Evolutionary conservation across 2,113 vertebrate species (phyloP).

Genomic region (Corapipo altera): DNA sequence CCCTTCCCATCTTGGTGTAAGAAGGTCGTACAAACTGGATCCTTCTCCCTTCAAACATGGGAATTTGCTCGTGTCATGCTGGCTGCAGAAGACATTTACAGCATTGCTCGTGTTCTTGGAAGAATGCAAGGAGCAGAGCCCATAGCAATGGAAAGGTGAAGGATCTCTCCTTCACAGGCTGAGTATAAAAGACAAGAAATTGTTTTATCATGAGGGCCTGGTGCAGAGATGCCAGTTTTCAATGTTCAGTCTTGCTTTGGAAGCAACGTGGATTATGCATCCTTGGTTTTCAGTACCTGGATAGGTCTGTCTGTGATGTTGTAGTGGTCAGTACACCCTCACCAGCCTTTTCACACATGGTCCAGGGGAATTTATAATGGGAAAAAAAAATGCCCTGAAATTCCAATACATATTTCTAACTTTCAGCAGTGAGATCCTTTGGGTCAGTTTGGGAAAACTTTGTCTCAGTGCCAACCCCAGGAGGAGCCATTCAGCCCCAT

Average conservation of each 20-base stretch:
- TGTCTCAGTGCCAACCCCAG: not conserved
- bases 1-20: not conserved
- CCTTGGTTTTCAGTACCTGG: not conserved
- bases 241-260: not conserved
- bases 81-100: not conserved
- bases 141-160: not conserved
- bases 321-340: not conserved
- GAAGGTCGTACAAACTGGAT: rapidly evolving
- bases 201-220: rapidly evolving
- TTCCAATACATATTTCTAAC: not conserved
- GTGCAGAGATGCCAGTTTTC: not conserved
- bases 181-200: not conserved
- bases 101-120: not conserved
- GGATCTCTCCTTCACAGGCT: not conserved
- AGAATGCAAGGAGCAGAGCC: not conserved
- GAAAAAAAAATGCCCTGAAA: not conserved
- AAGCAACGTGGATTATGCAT: not conserved
- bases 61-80: not conserved
- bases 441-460: not conserved
- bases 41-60: not conserved
- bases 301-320: not conserved
- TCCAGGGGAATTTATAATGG: not conserved
- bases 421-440: not conserved
- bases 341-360: not conserved
- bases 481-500: not conserved